Conservation (phyloP, 2,797 vertebrate genomes). For the Discoglossus pictus region DNA sequence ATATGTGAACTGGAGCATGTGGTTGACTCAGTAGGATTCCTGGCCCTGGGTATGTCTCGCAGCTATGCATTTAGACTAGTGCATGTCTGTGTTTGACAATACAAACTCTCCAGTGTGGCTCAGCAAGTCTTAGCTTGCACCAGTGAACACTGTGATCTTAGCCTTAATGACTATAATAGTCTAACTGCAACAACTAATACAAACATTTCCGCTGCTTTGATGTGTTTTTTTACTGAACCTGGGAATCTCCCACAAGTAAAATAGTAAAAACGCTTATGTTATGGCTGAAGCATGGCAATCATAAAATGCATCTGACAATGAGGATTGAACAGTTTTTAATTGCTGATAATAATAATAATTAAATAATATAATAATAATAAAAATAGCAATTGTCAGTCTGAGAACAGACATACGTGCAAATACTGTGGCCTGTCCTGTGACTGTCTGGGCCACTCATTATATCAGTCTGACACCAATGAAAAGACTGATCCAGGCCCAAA, state of each 20-base stretch:
- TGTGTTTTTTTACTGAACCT: slow-evolving; percentile 18
- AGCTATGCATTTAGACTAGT: slow-evolving; percentile 15
- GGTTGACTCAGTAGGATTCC: slow-evolving; percentile 12
- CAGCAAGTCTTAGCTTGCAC: slow-evolving; percentile 24
- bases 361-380: too few relatives aligned
- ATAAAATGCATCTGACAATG: too few relatives aligned
- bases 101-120: background rate
- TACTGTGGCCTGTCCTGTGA: too few relatives aligned
- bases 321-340: too few relatives aligned
- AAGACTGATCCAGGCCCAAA: too few relatives aligned
- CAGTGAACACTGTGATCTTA: slow-evolving; percentile 35
- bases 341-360: too few relatives aligned
- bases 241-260: slow-evolving; percentile 39
- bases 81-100: slow-evolving; percentile 11
- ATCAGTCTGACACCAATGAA: too few relatives aligned
- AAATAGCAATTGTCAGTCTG: too few relatives aligned
- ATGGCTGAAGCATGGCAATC: too few relatives aligned
- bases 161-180: slow-evolving; percentile 2
- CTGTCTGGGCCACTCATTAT: too few relatives aligned
- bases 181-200: slow-evolving; percentile 9
- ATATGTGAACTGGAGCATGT: slow-evolving; percentile 21
- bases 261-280: too few relatives aligned
- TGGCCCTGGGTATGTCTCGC: slow-evolving; percentile 14
- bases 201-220: slow-evolving; percentile 36
- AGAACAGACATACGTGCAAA: too few relatives aligned